Evolutionary conservation across 2,113 vertebrate genomes (phyloP), one percentile per base, ranked within the genome.

Genomic region (Smithornis capensis): DNA sequence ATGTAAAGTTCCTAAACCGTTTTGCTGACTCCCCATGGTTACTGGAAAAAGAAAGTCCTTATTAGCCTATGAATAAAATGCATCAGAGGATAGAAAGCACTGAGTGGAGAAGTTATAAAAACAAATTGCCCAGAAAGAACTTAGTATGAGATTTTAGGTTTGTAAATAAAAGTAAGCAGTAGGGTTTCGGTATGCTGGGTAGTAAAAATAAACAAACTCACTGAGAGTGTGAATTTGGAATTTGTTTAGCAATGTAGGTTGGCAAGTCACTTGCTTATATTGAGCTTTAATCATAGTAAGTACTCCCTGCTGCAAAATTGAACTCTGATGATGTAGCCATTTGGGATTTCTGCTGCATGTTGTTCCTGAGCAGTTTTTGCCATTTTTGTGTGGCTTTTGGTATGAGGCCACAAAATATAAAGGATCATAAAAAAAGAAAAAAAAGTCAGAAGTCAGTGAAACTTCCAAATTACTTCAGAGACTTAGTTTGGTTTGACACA

Each of bases 71-170:
- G 75, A 85, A 83, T 85, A 80, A 95, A 91, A 57, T 77, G 57
- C 55, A 29, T 49, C 12, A 29, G 57, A 63, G 65, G 27, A 24
- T 33, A 50, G 78, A 86, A 77, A 65, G 45, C 55, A 31, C 50
- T 47, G 78, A 76, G 79, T 56, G 77, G 84, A 80, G 59, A 91
- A 85, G 85, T 75, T 84, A 64, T 70, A 55, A 91, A 94, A 91
- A 76, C 50, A 92, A 90, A 91, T 90, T 87, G 84, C 67, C 79
- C 84, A 80, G 59, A 85, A 86, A 86, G 33, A 93, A 80, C 68
- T 77, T 76, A 63, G 59, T 55, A 5, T 80, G 76, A 92, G 67
- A 52, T 93, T 88, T 90, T 73, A 74, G 84, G 55, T 83, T 89
- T 90, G 75, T 88, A 94, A 94, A 79, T 91, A 87, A 53, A 91